A percentile compares a stretch with the other conserved stretches of the same genome.
Evolutionary conservation across 37 sponge, comb jelly and placozoan species (phyloP).

Genomic region (Eunapius fragilis): DNA sequence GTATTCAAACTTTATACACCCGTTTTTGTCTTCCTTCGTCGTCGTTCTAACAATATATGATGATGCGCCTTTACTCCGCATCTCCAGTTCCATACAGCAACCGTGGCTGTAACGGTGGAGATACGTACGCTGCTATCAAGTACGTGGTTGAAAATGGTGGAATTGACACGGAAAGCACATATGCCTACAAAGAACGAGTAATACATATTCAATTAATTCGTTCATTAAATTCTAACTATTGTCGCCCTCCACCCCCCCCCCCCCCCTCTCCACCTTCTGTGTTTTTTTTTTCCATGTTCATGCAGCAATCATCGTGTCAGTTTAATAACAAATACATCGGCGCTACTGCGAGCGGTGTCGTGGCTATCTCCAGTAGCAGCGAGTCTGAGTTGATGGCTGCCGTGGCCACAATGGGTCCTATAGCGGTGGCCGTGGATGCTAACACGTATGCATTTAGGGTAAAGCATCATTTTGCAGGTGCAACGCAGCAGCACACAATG

Average conservation of each 20-base stretch:
- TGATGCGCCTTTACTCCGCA: too few relatives aligned
- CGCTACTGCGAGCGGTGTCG: conserved; percentile 6
- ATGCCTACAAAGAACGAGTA: conserved; percentile 78
- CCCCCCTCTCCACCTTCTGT: too few relatives aligned
- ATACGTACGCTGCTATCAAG: conserved; percentile 61
- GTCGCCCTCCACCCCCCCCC: too few relatives aligned
- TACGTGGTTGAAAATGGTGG: conserved; percentile 82
- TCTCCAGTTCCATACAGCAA: conserved; percentile 68
- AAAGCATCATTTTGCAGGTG: not conserved
- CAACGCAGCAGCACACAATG: not conserved
- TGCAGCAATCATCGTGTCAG: conserved; percentile 48
- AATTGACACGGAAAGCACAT: conserved; percentile 76
- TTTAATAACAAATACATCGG: conserved; percentile 28
- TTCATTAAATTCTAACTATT: too few relatives aligned
- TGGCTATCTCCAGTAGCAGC: conserved; percentile 1
- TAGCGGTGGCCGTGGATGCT: conserved; percentile 31
- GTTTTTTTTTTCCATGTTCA: not conserved
- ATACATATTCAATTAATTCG: too few relatives aligned
- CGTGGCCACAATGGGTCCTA: conserved; percentile 29
- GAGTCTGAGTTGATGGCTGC: conserved; percentile 27
- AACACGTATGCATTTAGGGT: conserved; percentile 2
- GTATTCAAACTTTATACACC: too few relatives aligned
- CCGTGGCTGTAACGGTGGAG: conserved; percentile 80
- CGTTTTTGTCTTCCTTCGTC: too few relatives aligned
- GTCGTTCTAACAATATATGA: too few relatives aligned